phyloP scores from a whole-genome alignment of 1,140 invertebrate species.

The Microvelia longipes region DNA sequence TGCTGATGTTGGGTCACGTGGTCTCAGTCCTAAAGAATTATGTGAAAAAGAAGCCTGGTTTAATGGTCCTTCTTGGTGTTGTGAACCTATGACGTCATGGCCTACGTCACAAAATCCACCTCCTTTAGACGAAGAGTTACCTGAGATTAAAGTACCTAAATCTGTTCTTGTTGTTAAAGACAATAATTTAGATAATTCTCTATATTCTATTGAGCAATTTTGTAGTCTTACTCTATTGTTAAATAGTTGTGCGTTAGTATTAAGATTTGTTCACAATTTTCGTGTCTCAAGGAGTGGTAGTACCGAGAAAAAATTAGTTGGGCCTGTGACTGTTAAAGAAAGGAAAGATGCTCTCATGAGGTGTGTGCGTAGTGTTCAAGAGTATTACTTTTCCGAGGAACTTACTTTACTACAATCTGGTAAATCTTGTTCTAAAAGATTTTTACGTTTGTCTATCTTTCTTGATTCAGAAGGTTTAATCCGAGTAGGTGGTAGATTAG shows the following conservation, averaged over 20 bases:
- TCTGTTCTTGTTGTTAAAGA: too few relatives aligned
- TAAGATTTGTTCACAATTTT: too few relatives aligned
- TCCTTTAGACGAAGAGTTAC: not conserved
- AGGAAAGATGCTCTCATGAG: too few relatives aligned
- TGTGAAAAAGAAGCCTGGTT: constrained; percentile 27
- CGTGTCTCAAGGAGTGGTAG: too few relatives aligned
- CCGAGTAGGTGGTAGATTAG: not conserved
- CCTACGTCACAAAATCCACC: not conserved
- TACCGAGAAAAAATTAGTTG: too few relatives aligned
- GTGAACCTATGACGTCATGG: not conserved
- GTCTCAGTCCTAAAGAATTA: constrained; percentile 22
- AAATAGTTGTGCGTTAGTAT: too few relatives aligned
- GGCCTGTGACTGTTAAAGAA: too few relatives aligned
- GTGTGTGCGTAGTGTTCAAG: too few relatives aligned
- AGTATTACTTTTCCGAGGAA: not conserved
- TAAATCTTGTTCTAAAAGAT: not conserved
- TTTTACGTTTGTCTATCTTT: not conserved
- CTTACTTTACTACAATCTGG: not conserved
- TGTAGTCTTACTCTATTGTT: too few relatives aligned
- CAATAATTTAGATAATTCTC: too few relatives aligned
- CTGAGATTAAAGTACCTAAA: not conserved
- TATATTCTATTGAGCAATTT: too few relatives aligned
- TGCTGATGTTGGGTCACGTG: constrained; percentile 31
- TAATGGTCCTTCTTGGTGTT: constrained; percentile 22
- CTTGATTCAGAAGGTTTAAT: not conserved